Evolutionary conservation across 2,113 vertebrate species (phyloP), one percentile per base, ranked within the genome.

Genomic region (Ibidorhyncha struthersii): DNA sequence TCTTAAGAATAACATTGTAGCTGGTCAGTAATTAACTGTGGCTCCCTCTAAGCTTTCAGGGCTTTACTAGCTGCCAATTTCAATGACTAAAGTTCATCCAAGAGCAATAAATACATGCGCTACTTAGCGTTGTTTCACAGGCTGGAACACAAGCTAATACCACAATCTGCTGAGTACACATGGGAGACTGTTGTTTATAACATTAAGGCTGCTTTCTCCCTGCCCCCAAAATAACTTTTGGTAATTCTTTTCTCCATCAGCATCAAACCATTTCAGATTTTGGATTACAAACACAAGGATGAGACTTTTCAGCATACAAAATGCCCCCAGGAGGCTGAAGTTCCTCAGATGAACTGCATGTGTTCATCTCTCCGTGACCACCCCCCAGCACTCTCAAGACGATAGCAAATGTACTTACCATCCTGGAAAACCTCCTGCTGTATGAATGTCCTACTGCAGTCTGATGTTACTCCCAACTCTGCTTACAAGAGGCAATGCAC

Each of bases 361-460:
- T 25, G 10, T 90, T 87, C 41, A 45, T 21, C 30, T 63, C 26
- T 40, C 65, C n/a, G 5, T 7, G 21, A 41, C 77, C 55, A 52
- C 43, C n/a, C 25, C 47, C 40, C 66, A 63, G 14, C 10, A 45
- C 67, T 10, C 67, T 65, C 50, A 70, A 36, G 50, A 49, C 14
- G 11, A 53, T 29, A 26, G 19, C 12, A 80, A 79, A 55, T 15
- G 49, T 29, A 77, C 96, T 95, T 41, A 98, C 97, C 95, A 92
- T 96, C 56, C 69, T 89, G 70, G 47, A 45, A 82, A 69, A 26
- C 16, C 40, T 69, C 34, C 53, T 84, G 11, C 49, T 66, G 30
- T 16, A 67, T 11, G 11, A 69, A 38, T 40, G 36, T 45, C 63
- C 74, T 49, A 1, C 36, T 38, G 71, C 5, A 36, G 23, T 40